Base-by-base conservation (phyloP, 1,140 invertebrate species). In the Cecropterus lyciades region DNA sequence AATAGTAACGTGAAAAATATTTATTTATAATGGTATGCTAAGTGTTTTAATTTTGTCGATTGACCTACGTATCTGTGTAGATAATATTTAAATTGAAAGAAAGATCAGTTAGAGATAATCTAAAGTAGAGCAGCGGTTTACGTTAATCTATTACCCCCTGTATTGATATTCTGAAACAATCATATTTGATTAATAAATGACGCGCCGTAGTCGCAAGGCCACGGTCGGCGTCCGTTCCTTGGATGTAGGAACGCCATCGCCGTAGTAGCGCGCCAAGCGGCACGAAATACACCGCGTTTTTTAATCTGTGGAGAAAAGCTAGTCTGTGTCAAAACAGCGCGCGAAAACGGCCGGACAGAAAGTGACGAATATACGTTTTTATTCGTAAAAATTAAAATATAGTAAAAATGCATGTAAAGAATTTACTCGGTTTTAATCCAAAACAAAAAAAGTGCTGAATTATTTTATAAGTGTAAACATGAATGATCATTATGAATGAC, bases 161-260 rank as follows among this genome's bases (percentile, higher is more conserved):
- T 40, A 51, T 30, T 27, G 48, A 51, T 51, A 42, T 55, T 42
- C 52, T 40, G 37, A 67, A 72, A 60, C 49, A 69, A 67, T 72
- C 63, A 59, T 59, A 76, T 69, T 73, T 63, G 43, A 73, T 70
- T 68, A 77, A 74, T 75, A 69, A 75, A 77, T 69, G 56, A 69
- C 70, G 69, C 62, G 64, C 27, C 27, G 56, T 70, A 37, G 46
- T 3, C 27, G 46, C 79, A 81, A 81, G 76, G 79, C 79, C 79
- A 79, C 49, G 79, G 73, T 70, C 72, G 70, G 52, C 62, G 57
- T 51, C 49, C 37, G 37, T 43, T 33, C 24, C 37, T 56, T 68
- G 73, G 75, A 78, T 74, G 59, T 67, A 73, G 69, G 73, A 76
- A 77, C 16, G 40, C n/a, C 49, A 33, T 33, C 9, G 24, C 27